Evolutionary conservation across 2,113 vertebrate genomes (phyloP).

Genomic region (Dasyurus viverrinus): DNA sequence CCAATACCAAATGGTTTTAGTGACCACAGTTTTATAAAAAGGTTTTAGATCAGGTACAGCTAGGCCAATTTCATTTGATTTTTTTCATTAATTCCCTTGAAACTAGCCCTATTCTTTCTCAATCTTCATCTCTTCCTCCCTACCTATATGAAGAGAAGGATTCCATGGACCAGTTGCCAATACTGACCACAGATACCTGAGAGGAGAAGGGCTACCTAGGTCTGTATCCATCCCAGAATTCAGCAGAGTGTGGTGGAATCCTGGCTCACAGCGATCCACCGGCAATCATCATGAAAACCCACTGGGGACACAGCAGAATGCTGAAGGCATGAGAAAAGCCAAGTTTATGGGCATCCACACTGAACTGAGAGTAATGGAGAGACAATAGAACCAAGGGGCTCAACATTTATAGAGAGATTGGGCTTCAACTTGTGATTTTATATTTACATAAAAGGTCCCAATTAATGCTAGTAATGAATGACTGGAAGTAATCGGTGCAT

Average conservation of each 20-base stretch:
- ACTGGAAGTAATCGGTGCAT: background rate
- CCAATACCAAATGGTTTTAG: too few relatives aligned
- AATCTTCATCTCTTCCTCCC: background rate
- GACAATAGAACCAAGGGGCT: background rate
- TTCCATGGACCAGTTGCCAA: too few relatives aligned
- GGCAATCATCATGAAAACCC: background rate
- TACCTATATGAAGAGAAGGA: background rate
- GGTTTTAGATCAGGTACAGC: too few relatives aligned
- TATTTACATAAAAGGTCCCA: background rate
- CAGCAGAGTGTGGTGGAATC: background rate
- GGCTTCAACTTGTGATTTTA: background rate
- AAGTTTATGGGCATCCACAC: background rate
- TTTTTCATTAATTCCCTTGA: too few relatives aligned
- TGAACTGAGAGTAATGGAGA: background rate
- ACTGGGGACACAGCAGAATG: background rate
- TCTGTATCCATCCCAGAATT: background rate
- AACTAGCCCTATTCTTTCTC: background rate
- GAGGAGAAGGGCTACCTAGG: background rate
- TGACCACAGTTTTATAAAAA: too few relatives aligned
- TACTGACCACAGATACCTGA: background rate
- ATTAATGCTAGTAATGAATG: background rate
- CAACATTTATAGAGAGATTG: background rate
- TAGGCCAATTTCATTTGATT: too few relatives aligned
- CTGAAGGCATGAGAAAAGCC: background rate
- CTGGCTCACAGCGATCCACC: background rate